Base-by-base conservation (phyloP, 2,113 vertebrate genomes). In the Onychorhynchus coronatus region DNA sequence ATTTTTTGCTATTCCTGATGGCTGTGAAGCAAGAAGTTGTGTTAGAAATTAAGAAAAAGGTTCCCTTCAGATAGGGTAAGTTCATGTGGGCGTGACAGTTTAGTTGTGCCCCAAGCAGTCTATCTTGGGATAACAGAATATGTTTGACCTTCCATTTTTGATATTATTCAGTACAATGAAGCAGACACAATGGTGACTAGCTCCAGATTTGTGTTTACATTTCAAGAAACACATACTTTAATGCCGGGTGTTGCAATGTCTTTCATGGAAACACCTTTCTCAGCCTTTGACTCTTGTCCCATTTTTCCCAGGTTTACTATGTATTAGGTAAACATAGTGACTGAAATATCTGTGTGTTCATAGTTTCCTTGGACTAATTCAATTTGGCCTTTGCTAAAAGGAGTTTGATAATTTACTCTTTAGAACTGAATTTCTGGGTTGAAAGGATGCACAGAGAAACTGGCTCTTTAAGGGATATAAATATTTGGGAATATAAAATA, bases 181-280 rank as follows among this genome's bases (percentile, higher is more conserved):
- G 47, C 35, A 80, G 58, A 42, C 28, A 39, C 33, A 44, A 3
- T 7, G 5, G 24, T 68, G 46, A 14, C 18, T 73, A 44, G 22
- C 37, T 76, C 50, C 52, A 31, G 28, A 49, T 89, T 67, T 79
- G 30, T 59, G 31, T 68, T 94, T 37, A 25, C 11, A 15, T 80
- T 91, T 87, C 31, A 81, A n/a, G 47, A 1, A 5, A 4, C 8
- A 4, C 0, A 0, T 18, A 3, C 14, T 58, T 82, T 84, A 42
- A n/a, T 6, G 2, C 19, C 19, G 28, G 65, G 27, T 31, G 9
- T 66, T 63, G 41, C 50, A 49, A 25, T n/a, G 21, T 47, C 27
- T 70, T 5, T 62, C 18, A n/a, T 47, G 50, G 23, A 72, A 86
- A 76, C 41, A 42, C 42, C n/a, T 77, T 77, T 56, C 46, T 74